Percentiles rank a stretch among this genome's conserved stretches.
These are phyloP conservation scores for Leptinotarsa peninsularis DNA, from an alignment of 2,888 invertebrate species.

Conservation along the genomic window DNA sequence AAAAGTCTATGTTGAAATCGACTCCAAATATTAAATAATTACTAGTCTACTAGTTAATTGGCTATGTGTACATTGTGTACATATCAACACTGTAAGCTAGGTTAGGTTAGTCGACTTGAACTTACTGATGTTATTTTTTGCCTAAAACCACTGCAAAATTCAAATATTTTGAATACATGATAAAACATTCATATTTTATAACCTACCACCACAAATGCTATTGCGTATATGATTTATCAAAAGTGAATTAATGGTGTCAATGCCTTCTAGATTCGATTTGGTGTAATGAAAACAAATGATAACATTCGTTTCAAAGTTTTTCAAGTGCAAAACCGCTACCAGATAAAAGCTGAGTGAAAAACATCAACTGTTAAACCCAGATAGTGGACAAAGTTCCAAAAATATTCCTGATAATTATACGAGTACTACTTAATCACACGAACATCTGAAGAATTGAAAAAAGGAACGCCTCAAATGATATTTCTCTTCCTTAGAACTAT, in stretches of 20 bases:
- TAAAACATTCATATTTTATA: background rate
- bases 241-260: conserved; percentile 32
- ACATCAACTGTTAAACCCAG: background rate
- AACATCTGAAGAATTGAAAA: too few species aligned
- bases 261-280: conserved; percentile 31
- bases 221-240: conserved; percentile 30
- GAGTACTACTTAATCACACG: too few species aligned
- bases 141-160: background rate
- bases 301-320: conserved; percentile 28
- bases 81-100: too few species aligned
- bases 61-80: too few species aligned
- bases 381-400: background rate
- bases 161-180: background rate
- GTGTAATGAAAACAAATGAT: conserved; percentile 34
- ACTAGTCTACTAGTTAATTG: too few species aligned
- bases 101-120: too few species aligned
- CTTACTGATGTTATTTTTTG: background rate
- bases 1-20: too few species aligned
- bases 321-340: conserved; percentile 33
- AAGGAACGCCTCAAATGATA: too few species aligned
- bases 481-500: too few species aligned
- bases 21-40: too few species aligned
- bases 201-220: background rate
- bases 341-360: background rate
- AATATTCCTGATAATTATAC: background rate